phyloP scores from a whole-genome alignment of 2,888 invertebrate species.

The Caenorhabditis parvicauda region DNA sequence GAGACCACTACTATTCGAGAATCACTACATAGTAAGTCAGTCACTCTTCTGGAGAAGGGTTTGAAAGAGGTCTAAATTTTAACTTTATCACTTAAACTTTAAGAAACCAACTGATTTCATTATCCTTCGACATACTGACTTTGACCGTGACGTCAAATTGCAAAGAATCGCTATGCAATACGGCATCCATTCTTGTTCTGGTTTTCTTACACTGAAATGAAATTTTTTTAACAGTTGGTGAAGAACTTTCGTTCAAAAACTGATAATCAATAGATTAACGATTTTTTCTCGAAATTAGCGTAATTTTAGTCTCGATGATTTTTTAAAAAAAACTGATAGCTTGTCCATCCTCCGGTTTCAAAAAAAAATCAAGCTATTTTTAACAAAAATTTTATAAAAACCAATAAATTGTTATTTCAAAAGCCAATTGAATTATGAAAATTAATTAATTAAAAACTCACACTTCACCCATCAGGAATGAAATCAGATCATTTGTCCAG shows the following conservation, averaged over 20 bases:
- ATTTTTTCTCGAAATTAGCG: not conserved
- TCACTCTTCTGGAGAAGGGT: conserved; percentile 37
- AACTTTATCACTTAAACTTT: not conserved
- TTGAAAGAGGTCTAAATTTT: conserved; percentile 38
- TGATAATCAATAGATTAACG: not conserved
- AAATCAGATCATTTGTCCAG: conserved; percentile 47
- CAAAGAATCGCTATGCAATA: conserved; percentile 56
- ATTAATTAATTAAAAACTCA: conserved; percentile 19
- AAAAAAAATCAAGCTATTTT: no score
- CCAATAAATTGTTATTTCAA: not conserved
- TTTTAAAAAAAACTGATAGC: not conserved
- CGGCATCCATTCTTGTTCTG: conserved; percentile 53
- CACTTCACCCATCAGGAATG: conserved; percentile 49
- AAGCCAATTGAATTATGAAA: not conserved
- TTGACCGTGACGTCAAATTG: conserved; percentile 52
- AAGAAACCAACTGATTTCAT: conserved; percentile 36
- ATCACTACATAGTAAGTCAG: conserved; percentile 43
- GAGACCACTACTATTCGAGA: conserved; percentile 53
- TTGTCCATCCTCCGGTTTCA: no score
- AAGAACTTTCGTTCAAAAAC: not conserved
- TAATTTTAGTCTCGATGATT: not conserved
- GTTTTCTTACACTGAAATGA: conserved; percentile 21
- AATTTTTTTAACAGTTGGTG: not conserved
- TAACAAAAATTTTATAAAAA: no score
- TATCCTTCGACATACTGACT: conserved; percentile 42